Conservation (phyloP, 2,888 invertebrate genomes). For the Hedya salicella region DNA sequence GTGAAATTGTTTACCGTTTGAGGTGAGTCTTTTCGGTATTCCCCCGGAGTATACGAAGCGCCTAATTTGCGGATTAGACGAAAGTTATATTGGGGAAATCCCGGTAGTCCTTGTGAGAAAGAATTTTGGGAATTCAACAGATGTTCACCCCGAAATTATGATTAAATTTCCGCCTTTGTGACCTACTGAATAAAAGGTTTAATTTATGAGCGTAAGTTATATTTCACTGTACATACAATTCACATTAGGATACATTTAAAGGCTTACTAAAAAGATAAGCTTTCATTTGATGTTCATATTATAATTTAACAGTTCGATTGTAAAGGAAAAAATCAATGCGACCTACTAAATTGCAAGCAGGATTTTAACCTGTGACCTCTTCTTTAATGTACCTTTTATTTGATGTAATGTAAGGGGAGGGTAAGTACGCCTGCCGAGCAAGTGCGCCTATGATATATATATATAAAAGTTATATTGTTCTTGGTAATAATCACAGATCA, state of each 20-base stretch:
- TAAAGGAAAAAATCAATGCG: too few relatives aligned
- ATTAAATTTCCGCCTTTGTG: constrained; percentile 34
- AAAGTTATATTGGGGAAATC: constrained; percentile 42
- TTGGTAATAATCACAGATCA: too few relatives aligned
- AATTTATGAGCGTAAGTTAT: constrained; percentile 5
- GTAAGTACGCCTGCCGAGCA: too few relatives aligned
- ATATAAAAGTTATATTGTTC: too few relatives aligned
- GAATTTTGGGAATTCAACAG: constrained; percentile 34
- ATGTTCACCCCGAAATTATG: constrained; percentile 33
- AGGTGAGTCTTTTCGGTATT: constrained; percentile 59
- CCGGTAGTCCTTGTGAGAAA: constrained; percentile 28
- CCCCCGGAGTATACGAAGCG: constrained; percentile 43
- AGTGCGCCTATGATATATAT: too few relatives aligned
- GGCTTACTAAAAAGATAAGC: too few relatives aligned
- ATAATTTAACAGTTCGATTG: too few relatives aligned
- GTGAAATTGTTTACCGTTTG: constrained; percentile 81
- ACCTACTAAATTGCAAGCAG: too few relatives aligned
- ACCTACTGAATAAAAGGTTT: constrained; percentile 18
- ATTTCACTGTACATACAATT: neutral
- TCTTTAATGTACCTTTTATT: too few relatives aligned
- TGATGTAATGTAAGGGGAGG: too few relatives aligned
- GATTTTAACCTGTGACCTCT: too few relatives aligned
- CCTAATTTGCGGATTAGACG: constrained; percentile 43
- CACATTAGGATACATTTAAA: too few relatives aligned
- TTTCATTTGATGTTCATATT: neutral